Percentiles rank a stretch among this genome's conserved stretches.
Conservation (phyloP, 2,888 invertebrate species). For the Gari tellinella region DNA sequence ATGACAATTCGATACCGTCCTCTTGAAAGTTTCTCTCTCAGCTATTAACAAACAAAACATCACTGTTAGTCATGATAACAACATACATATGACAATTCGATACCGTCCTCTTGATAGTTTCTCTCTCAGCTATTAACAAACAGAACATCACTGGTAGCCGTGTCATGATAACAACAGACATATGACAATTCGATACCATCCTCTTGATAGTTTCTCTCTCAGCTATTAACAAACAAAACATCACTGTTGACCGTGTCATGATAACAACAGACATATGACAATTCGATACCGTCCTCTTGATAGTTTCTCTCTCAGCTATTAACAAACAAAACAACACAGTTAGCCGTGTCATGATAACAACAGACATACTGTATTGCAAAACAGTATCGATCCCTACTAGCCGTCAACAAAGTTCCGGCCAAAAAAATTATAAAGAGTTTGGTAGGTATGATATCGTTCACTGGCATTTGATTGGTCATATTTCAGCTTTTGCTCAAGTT, state of each 20-base stretch:
- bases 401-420: no score
- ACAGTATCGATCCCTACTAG: no score
- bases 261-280: slow-evolving; percentile 12
- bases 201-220: neutral
- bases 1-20: slow-evolving; percentile 9
- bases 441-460: no score
- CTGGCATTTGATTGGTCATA: no score
- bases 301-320: slow-evolving; percentile 2
- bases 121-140: slow-evolving; percentile 2
- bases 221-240: neutral
- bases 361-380: no score
- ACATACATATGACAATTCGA: no score
- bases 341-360: no score
- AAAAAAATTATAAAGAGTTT: no score
- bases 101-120: neutral
- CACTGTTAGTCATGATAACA: neutral
- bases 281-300: neutral
- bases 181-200: slow-evolving; percentile 9
- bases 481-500: no score
- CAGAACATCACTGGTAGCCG: neutral
- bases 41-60: neutral
- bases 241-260: neutral
- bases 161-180: no score
- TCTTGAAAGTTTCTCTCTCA: neutral
- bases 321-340: neutral